Base-by-base conservation (phyloP, 2,113 vertebrate genomes). In the Gymnogyps californianus region DNA sequence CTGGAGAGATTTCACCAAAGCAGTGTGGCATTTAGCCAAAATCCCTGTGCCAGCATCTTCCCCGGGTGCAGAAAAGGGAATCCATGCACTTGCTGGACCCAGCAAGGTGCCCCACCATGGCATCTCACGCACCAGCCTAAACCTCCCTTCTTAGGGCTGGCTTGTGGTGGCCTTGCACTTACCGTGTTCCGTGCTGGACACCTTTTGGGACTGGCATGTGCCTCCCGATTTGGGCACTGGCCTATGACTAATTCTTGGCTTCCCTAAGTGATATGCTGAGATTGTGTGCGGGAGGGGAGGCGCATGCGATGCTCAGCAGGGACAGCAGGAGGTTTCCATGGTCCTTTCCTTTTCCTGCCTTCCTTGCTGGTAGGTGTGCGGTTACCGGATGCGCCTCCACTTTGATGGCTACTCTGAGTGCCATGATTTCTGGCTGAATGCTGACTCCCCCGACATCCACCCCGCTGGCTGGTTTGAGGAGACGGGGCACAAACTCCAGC, bases 341-440 rank as follows among this genome's bases (percentile, higher is more conserved):
- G 32, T 52, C 66, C 69, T 59, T 42, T 79, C 55, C 31, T 58
- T 67, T 46, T 77, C n/a, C 66, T 79, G 36, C 55, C 64, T 59
- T 95, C 74, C 54, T 31, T 69, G 25, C 11, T 12, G 71, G 69
- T 92, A 99, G 99, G 99, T 99, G 34, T 99, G 99, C 11, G 99
- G 99, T 42, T 99, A 99, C 92, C 99, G 99, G 57, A 98, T 99
- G 87, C 98, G 99, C 21, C 99, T 99, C 61, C 99, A 99, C 98
- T 99, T 99, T 24, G 99, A 99, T 55, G 99, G 99, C 74, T 99
- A 99, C 96, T 99, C 99, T 0, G 99, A 99, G 95, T 99, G 99
- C 97, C 99, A 99, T 6, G 99, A 99, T 98, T 99, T 99, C 98
- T 99, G 99, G 99, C 98, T 99, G 95, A 99, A 99, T 16, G 99